These are phyloP conservation scores for Danio choprae DNA, from an alignment of 2,797 vertebrate species.

Conservation along the genomic window DNA sequence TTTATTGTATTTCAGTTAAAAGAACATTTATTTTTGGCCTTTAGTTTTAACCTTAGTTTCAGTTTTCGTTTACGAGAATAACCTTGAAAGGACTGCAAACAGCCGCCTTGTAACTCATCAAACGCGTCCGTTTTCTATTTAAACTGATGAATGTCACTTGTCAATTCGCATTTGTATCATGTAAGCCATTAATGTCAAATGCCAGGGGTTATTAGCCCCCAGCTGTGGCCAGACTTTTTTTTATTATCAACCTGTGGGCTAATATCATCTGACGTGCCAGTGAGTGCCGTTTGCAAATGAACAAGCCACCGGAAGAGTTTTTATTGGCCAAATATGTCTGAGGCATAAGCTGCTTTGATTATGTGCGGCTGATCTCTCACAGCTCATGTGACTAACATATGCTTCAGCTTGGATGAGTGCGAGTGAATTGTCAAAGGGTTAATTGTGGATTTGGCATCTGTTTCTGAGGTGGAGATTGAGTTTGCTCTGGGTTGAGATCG, in stretches of 20 bases:
- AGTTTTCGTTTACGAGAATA: no score
- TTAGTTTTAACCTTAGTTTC: no score
- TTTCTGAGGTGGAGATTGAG: constrained; percentile 45
- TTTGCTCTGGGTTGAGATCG: not conserved
- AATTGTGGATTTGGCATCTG: constrained; percentile 77
- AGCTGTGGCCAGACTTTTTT: constrained; percentile 32
- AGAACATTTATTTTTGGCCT: no score
- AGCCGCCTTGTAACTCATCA: not conserved
- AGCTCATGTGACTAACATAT: constrained; percentile 63
- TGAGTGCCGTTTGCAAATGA: constrained; percentile 38
- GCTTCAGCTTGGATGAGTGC: constrained; percentile 59
- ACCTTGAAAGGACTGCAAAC: not conserved
- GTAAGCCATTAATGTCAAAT: constrained; percentile 30
- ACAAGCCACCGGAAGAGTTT: constrained; percentile 30
- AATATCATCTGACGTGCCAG: constrained; percentile 35
- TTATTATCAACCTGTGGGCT: constrained; percentile 14
- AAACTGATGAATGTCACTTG: constrained; percentile 16
- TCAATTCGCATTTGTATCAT: constrained; percentile 35
- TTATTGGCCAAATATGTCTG: constrained; percentile 35
- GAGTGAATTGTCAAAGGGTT: constrained; percentile 70
- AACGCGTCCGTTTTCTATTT: constrained; percentile 10
- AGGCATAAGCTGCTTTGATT: constrained; percentile 48
- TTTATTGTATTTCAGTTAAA: no score
- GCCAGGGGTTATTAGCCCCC: constrained; percentile 41
- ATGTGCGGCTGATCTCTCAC: constrained; percentile 52